Evolutionary conservation across 92 coral and sea anemone genomes (phyloP).

Genomic region (Porites cylindrica): DNA sequence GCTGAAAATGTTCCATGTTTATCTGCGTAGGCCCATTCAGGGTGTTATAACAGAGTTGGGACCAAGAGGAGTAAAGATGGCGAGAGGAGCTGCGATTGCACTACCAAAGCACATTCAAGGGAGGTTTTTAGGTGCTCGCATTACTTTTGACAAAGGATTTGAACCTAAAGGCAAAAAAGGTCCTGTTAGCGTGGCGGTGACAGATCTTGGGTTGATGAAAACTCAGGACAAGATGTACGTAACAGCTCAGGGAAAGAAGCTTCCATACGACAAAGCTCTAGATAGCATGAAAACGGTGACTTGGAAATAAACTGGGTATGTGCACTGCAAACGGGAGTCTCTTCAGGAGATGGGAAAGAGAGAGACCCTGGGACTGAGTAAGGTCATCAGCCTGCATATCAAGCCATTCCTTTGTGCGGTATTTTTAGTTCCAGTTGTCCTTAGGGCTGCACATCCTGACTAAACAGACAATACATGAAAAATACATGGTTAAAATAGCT

Average conservation of each 20-base stretch:
- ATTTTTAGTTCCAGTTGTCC: no score
- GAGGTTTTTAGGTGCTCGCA: conserved; percentile 26
- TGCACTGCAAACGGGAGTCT: background rate
- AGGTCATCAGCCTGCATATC: no score
- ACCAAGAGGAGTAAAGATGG: conserved; percentile 92
- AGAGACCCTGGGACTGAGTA: no score
- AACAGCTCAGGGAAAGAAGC: conserved; percentile 80
- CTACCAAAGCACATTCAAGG: conserved; percentile 89
- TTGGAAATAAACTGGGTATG: conserved; percentile 70
- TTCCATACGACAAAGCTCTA: conserved; percentile 84
- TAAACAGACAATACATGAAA: no score
- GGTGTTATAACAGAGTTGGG: conserved; percentile 86
- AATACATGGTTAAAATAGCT: no score
- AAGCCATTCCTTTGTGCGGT: no score
- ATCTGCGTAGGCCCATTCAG: conserved; percentile 82
- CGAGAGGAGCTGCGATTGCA: conserved; percentile 88
- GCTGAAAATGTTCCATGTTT: conserved; percentile 65
- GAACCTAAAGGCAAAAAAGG: conserved; percentile 97
- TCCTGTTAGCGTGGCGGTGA: conserved; percentile 82
- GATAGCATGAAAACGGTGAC: conserved; percentile 79
- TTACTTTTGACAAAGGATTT: conserved; percentile 78
- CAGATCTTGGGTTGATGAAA: conserved; percentile 69
- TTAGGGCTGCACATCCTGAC: no score
- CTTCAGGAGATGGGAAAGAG: no score
- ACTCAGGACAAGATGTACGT: conserved; percentile 76